Conservation (phyloP, 2,888 invertebrate species). For the Deroplatys truncata region DNA sequence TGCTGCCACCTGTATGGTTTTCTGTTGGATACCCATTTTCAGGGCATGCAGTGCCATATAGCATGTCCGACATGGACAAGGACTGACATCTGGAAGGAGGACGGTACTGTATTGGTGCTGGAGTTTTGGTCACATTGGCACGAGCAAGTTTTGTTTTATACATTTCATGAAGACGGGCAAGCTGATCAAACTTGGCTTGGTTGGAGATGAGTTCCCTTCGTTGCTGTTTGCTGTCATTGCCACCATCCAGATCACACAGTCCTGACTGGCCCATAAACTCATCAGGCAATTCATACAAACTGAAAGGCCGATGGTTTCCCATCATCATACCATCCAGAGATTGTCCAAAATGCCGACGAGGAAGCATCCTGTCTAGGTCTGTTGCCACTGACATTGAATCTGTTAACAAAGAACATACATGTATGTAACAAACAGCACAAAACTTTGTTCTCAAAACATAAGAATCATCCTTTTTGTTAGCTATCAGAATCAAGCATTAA, state of each 20-base stretch:
- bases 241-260: slow-evolving; percentile 36
- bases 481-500: no score
- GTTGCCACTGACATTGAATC: slow-evolving; percentile 54
- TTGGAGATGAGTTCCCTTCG: slow-evolving; percentile 31
- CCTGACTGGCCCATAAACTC: slow-evolving; percentile 33
- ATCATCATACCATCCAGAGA: slow-evolving; percentile 43
- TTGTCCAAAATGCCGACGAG: slow-evolving; percentile 52
- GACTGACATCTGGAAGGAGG: slow-evolving; percentile 66
- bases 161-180: slow-evolving; percentile 73
- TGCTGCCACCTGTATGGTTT: slow-evolving; percentile 56
- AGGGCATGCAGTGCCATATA: slow-evolving; percentile 48
- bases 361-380: slow-evolving; percentile 62
- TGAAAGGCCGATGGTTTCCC: slow-evolving; percentile 32
- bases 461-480: no score
- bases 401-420: slow-evolving; percentile 34
- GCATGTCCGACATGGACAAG: slow-evolving; percentile 63
- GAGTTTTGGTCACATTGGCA: slow-evolving; percentile 46
- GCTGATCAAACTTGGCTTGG: slow-evolving; percentile 65
- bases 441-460: background rate
- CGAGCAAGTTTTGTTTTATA: slow-evolving; percentile 74
- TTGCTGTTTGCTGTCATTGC: slow-evolving; percentile 49
- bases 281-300: slow-evolving; percentile 34
- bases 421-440: background rate
- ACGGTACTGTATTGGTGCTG: slow-evolving; percentile 38
- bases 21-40: background rate